These are phyloP conservation scores for Phyllostomus discolor DNA, from an alignment of 2,113 vertebrate species.

Conservation along the genomic window DNA sequence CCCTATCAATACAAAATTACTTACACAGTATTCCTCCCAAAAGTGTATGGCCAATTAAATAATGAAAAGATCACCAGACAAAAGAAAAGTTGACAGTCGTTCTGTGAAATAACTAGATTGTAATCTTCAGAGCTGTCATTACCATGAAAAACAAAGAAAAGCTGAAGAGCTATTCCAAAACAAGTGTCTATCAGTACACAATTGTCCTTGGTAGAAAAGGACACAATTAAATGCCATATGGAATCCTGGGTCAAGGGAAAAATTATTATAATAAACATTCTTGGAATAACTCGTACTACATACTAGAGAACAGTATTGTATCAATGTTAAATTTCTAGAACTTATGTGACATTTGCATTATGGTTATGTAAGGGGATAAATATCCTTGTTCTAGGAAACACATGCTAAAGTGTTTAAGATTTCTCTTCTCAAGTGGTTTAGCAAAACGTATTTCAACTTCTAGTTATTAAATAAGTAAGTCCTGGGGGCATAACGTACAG, in stretches of 20 bases:
- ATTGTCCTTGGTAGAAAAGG: constrained; percentile 81
- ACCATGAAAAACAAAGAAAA: neutral
- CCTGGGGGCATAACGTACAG: neutral
- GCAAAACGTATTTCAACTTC: constrained; percentile 22
- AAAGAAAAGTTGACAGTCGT: neutral
- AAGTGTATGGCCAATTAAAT: neutral
- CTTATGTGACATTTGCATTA: neutral
- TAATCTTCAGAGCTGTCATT: neutral
- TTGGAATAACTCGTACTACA: neutral
- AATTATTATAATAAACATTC: neutral
- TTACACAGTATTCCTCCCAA: neutral
- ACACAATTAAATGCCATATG: constrained; percentile 67
- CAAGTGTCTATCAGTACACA: constrained; percentile 77
- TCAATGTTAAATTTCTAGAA: neutral
- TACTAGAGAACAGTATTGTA: neutral
- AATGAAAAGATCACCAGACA: neutral
- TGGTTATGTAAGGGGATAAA: neutral
- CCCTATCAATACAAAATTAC: neutral
- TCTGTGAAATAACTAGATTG: neutral
- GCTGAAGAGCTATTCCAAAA: neutral
- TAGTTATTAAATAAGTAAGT: neutral
- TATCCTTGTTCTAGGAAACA: neutral
- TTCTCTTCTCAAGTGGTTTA: neutral
- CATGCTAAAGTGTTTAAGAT: neutral
- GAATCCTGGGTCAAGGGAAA: neutral